A percentile compares a stretch with the other conserved stretches of the same genome.
These are phyloP conservation scores for Phyto melanocephala DNA, from an alignment of 2,888 invertebrate species.

Conservation along the genomic window DNA sequence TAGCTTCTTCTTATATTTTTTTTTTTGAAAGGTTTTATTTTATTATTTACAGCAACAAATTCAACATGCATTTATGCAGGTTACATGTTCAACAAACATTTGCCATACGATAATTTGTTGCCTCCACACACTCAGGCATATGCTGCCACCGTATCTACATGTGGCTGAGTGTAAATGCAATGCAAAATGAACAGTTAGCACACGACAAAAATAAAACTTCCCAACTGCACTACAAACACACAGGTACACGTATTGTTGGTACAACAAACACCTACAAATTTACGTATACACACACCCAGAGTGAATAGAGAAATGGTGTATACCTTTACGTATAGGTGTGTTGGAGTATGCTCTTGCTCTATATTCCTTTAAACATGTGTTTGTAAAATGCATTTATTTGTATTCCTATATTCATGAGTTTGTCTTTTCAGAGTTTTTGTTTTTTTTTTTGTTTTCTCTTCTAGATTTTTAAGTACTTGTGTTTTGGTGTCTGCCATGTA, in stretches of 20 bases:
- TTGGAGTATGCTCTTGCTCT: neutral
- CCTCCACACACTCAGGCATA: neutral
- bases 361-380: neutral
- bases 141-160: neutral
- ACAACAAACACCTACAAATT: too few relatives aligned
- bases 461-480: conserved; percentile 31
- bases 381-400: neutral
- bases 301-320: neutral
- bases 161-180: neutral
- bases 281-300: neutral
- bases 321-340: too few relatives aligned
- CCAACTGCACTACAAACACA: neutral
- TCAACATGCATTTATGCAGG: conserved; percentile 54
- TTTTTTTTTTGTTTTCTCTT: too few relatives aligned
- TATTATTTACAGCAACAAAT: conserved; percentile 37
- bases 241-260: too few relatives aligned
- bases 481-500: neutral
- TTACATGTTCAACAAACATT: conserved; percentile 62
- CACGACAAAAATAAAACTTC: neutral
- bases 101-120: conserved; percentile 54
- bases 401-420: neutral
- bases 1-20: neutral
- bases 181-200: conserved; percentile 5
- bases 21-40: conserved; percentile 1
- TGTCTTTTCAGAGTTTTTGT: neutral